phyloP scores from a whole-genome alignment of 2,797 vertebrate genomes.

The Odontamblyopus rebecca region DNA sequence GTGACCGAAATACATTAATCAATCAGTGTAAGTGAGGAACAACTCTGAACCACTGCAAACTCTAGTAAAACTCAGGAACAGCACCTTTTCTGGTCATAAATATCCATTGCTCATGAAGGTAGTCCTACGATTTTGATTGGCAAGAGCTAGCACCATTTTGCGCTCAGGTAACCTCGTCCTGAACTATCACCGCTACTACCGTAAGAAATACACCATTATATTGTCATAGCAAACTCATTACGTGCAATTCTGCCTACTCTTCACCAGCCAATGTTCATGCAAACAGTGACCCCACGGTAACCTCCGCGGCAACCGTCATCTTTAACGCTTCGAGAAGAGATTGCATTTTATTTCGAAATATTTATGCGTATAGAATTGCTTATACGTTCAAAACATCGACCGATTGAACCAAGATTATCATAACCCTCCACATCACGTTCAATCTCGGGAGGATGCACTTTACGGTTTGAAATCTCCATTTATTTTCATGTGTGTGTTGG shows the following conservation, averaged over 20 bases:
- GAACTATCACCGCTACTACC: background rate
- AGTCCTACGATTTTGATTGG: background rate
- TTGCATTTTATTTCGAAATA: background rate
- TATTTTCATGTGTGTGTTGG: slow-evolving; percentile 23
- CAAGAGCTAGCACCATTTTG: background rate
- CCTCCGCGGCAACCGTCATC: background rate
- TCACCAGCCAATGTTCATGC: background rate
- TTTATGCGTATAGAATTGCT: background rate
- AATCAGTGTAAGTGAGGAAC: too few species aligned
- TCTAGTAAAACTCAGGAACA: too few species aligned
- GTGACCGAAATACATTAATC: too few species aligned
- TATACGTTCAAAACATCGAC: background rate
- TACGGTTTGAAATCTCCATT: slow-evolving; percentile 16
- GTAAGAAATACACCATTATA: background rate
- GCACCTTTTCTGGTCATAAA: background rate
- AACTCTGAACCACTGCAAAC: too few species aligned
- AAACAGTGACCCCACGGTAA: background rate
- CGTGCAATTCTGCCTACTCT: background rate
- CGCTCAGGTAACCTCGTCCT: background rate
- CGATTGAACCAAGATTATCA: background rate
- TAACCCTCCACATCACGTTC: background rate
- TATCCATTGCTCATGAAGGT: background rate
- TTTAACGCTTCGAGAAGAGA: background rate
- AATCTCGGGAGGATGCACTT: slow-evolving; percentile 5
- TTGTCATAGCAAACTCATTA: background rate